Percentiles rank a stretch among this genome's conserved stretches.
phyloP scores from a whole-genome alignment of 2,113 vertebrate species.

The Setophaga coronata region DNA sequence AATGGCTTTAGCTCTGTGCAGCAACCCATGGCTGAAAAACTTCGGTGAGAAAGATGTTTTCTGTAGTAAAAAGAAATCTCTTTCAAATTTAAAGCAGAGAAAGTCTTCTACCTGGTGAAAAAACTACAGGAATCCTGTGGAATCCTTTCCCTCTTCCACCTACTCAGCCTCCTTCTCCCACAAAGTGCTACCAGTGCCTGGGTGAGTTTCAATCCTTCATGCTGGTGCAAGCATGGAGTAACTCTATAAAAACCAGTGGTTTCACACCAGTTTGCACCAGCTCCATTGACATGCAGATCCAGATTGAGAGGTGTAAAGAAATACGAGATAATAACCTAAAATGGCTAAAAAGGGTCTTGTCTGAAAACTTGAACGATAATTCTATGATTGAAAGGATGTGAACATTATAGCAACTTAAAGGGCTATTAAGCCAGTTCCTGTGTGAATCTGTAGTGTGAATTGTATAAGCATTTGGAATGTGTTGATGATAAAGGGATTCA shows the following conservation, averaged over 20 bases:
- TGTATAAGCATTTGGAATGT: constrained; percentile 79
- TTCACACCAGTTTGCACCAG: neutral
- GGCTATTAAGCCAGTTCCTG: constrained; percentile 78
- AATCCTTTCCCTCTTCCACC: neutral
- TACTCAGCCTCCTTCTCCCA: neutral
- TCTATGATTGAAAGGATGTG: constrained; percentile 73
- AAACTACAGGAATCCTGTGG: neutral
- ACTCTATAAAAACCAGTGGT: neutral
- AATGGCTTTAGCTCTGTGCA: neutral
- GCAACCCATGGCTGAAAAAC: neutral
- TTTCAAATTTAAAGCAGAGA: neutral
- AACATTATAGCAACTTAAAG: constrained; percentile 76
- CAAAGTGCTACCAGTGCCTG: neutral
- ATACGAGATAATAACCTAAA: constrained; percentile 42
- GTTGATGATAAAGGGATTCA: constrained; percentile 81
- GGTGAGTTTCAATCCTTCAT: neutral
- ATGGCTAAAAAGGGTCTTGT: constrained; percentile 67
- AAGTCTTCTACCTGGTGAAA: neutral
- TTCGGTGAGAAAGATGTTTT: rapidly evolving
- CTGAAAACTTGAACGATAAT: constrained; percentile 73
- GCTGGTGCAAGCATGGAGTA: neutral
- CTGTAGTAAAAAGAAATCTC: neutral
- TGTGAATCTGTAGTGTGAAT: constrained; percentile 73
- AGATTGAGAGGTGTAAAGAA: constrained; percentile 24
- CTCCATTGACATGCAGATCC: constrained; percentile 19